Evolutionary conservation across 1,140 invertebrate genomes (phyloP).

Genomic region (Artemia franciscana): DNA sequence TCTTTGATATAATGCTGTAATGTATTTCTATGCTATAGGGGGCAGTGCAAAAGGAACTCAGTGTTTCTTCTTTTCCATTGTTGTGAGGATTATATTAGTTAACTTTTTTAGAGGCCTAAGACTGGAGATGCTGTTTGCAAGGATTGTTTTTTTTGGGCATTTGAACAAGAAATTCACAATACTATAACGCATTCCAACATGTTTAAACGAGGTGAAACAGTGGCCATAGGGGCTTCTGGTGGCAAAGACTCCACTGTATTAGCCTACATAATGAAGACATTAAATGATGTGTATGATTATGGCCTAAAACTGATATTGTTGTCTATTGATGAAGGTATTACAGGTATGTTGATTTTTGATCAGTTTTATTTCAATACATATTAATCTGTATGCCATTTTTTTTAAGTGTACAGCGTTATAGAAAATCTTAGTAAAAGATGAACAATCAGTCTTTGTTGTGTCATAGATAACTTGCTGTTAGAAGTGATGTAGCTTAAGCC

Average conservation of each 20-base stretch:
- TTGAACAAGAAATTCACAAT: slow-evolving; percentile 88
- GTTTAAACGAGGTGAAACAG: slow-evolving; percentile 61
- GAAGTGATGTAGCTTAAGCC: no score
- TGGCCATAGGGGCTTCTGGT: slow-evolving; percentile 88
- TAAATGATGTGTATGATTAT: slow-evolving; percentile 82
- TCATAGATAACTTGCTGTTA: no score
- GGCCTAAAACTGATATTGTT: slow-evolving; percentile 71
- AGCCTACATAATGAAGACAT: slow-evolving; percentile 64
- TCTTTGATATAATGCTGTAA: no score
- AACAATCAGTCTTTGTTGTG: slow-evolving; percentile 2
- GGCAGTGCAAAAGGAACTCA: no score
- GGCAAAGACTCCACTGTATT: slow-evolving; percentile 98
- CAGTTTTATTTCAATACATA: slow-evolving; percentile 2
- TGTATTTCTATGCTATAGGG: no score
- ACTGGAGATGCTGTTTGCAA: slow-evolving; percentile 79
- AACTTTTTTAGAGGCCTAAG: slow-evolving; percentile 57
- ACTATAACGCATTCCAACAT: slow-evolving; percentile 67
- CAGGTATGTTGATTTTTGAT: slow-evolving; percentile 26
- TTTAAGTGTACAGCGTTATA: neutral
- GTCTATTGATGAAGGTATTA: slow-evolving; percentile 97
- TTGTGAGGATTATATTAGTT: no score
- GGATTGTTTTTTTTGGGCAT: slow-evolving; percentile 79
- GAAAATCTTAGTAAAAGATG: neutral
- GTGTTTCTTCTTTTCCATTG: no score
- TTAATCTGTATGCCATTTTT: slow-evolving; percentile 5